Evolutionary conservation across 2,797 vertebrate species (phyloP).

Genomic region (Myotis planiceps): DNA sequence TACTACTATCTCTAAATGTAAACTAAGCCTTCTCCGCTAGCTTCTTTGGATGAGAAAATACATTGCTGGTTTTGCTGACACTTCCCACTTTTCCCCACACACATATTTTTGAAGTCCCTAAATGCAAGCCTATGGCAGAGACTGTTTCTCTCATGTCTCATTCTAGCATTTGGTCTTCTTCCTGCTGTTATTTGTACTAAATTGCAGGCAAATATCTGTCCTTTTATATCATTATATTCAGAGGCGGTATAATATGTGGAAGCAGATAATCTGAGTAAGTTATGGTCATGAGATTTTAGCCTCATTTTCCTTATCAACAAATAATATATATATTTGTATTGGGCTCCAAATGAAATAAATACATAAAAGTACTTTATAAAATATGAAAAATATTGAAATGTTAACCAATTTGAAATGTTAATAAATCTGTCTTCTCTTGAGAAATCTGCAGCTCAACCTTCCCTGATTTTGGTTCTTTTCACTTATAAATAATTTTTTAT

Average conservation of each 20-base stretch:
- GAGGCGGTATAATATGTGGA: background rate
- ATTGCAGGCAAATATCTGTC: background rate
- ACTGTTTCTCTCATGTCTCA: background rate
- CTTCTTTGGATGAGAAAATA: background rate
- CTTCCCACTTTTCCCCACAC: rapidly evolving
- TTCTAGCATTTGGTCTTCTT: background rate
- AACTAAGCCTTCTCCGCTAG: background rate
- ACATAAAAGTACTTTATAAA: background rate
- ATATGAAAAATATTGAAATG: background rate
- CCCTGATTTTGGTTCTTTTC: background rate
- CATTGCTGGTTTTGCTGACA: background rate
- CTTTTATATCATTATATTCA: background rate
- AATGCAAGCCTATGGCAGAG: background rate
- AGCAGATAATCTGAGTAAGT: background rate
- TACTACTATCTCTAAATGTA: background rate
- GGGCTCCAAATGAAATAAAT: background rate
- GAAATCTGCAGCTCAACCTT: background rate
- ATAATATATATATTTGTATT: background rate
- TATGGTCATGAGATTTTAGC: background rate
- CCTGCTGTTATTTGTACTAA: background rate
- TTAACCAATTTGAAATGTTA: background rate
- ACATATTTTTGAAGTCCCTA: background rate
- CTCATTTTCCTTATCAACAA: background rate
- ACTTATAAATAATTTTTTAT: background rate
- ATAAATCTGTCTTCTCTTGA: background rate